phyloP scores from a whole-genome alignment of 2,113 vertebrate species.

The Vireo altiloquus region DNA sequence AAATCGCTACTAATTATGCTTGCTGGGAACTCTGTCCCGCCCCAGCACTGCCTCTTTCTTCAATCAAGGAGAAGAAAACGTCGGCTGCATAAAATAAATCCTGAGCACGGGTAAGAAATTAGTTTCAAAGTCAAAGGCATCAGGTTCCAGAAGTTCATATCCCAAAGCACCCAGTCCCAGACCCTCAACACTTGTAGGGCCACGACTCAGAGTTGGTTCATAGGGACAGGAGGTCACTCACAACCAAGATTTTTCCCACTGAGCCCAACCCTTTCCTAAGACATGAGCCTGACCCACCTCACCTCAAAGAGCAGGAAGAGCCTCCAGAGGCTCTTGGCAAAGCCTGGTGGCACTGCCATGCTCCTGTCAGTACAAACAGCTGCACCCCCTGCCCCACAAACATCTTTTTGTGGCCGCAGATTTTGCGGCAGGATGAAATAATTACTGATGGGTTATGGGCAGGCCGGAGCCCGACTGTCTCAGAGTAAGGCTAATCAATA shows the following conservation, averaged over 20 bases:
- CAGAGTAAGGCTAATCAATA: conserved; percentile 45
- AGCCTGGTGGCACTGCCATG: not conserved
- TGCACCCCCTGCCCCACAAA: not conserved
- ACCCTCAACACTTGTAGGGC: not conserved
- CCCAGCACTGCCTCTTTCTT: not conserved
- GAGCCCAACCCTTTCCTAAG: not conserved
- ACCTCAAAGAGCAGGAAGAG: not conserved
- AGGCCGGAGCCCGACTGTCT: not conserved
- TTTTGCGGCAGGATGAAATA: not conserved
- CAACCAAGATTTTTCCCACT: not conserved
- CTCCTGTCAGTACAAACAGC: not conserved
- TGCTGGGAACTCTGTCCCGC: not conserved
- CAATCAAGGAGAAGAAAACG: not conserved
- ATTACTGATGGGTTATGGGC: conserved; percentile 33
- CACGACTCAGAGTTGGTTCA: not conserved
- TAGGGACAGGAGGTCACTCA: not conserved
- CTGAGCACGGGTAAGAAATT: not conserved
- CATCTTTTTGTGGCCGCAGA: not conserved
- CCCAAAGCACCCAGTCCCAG: not conserved
- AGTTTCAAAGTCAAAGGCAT: not conserved
- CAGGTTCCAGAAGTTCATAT: not conserved
- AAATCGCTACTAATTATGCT: not conserved
- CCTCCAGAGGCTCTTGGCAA: not conserved
- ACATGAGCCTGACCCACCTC: not conserved
- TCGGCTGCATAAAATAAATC: not conserved